Base-by-base conservation (phyloP, 2,888 invertebrate genomes). In the Cephonodes hylas region DNA sequence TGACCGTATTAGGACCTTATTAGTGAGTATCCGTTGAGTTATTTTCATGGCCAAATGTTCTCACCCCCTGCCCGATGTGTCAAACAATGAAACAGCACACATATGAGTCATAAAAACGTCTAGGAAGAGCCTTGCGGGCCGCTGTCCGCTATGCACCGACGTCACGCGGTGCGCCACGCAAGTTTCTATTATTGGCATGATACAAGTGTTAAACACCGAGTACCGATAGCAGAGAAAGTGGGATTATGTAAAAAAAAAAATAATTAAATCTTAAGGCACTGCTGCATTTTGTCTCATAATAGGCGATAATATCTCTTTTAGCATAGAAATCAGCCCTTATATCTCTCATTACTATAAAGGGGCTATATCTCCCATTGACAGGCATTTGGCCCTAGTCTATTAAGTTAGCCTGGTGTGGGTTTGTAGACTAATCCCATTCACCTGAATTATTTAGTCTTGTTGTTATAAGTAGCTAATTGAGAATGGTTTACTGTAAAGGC, bases 111-210 rank as follows among this genome's bases (percentile, higher is more conserved):
- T n/a, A 31, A 38, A 38, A 53, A 23, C 42, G 42, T 59, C 58
- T 67, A 71, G 72, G 72, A 72, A 72, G 71, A 68, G 74, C 81
- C 83, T 80, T 80, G 79, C 71, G 59, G n/a, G 67, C 60, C 46
- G 59, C 63, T 64, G 66, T 67, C 73, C 53, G 31, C 31, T 53
- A 53, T 53, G 53, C 53, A 10, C 68, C 69, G 70, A 61, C 68
- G 70, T 69, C 70, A 31, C 69, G 70, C 53, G 27, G 13, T 22
- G 45, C 71, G 66, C 64, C 69, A 64, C 63, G 70, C 67, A 67
- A 66, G 62, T 66, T 63, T 65, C 72, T 76, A 72, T 76, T 73
- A 72, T 74, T 72, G 75, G 71, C 71, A 59, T 67, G 62, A 59
- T 62, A n/a, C 63, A 61, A 67, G 61, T 61, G 65, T 46, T 48